Percentiles rank a stretch among this genome's conserved stretches.
Conservation (phyloP, 1,140 invertebrate species). For the Drusus annulatus region DNA sequence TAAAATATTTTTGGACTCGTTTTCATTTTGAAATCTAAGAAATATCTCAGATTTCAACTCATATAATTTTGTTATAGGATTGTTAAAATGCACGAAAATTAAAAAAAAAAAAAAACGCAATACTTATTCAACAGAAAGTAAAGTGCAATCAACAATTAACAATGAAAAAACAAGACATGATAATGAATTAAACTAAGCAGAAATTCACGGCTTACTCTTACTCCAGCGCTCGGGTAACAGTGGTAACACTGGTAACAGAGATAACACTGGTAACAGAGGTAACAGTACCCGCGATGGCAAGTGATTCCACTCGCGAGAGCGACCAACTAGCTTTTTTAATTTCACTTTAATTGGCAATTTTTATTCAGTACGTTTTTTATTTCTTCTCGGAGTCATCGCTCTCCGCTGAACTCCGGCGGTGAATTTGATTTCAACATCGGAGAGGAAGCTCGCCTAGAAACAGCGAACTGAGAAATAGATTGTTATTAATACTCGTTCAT, state of each 20-base stretch:
- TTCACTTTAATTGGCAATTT: constrained; percentile 57
- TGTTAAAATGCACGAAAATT: too few species aligned
- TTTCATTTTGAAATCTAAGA: too few species aligned
- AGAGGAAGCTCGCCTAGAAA: constrained; percentile 33
- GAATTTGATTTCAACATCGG: constrained; percentile 47
- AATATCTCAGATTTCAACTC: too few species aligned
- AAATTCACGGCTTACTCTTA: background rate
- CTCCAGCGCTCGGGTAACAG: constrained; percentile 35
- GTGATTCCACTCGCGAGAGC: constrained; percentile 40
- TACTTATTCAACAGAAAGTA: too few species aligned
- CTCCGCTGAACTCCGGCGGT: constrained; percentile 49
- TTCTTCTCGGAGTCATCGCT: constrained; percentile 47
- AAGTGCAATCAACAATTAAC: too few species aligned
- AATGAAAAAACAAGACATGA: too few species aligned
- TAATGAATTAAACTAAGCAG: background rate
- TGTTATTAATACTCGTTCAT: background rate
- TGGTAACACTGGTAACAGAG: too few species aligned
- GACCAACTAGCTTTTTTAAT: constrained; percentile 42
- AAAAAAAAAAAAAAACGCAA: too few species aligned
- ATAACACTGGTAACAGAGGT: too few species aligned
- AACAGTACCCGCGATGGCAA: constrained; percentile 49
- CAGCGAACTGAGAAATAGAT: background rate
- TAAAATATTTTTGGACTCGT: too few species aligned
- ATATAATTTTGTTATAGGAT: too few species aligned
- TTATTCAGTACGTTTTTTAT: constrained; percentile 45